Base-by-base conservation (phyloP, 2,888 invertebrate species). In the Lasius fuliginosus region DNA sequence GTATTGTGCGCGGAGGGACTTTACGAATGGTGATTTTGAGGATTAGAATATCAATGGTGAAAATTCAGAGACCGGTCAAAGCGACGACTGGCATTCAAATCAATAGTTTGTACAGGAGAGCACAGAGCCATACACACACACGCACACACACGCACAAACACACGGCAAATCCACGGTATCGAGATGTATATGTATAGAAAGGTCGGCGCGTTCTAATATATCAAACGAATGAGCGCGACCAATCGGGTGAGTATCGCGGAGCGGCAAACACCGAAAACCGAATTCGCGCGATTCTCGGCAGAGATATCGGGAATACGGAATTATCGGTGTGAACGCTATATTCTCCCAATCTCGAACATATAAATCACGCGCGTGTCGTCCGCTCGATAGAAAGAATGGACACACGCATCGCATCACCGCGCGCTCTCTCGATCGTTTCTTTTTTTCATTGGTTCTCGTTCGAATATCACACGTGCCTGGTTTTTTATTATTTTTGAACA, bases 231-330 rank as follows among this genome's bases (percentile, higher is more conserved):
- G 56, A 58, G 18, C 12, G 42, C 33, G 69, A 53, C 15, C 42
- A 56, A 68, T 68, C 40, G 56, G 56, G 15, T 15, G 67, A 53
- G 67, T 42, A 68, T 40, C 46, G 53, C n/a, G n/a, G 46, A 79
- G 46, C 60, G 71, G 75, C 77, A 84, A 82, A 82, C 64, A 73
- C 71, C 83, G 82, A 86, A 83, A 84, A 67, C 77, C 82, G 74
- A 87, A 84, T 75, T 86, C 69, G 77, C 76, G 56, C 73, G 77
- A 62, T 60, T 56, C 53, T 53, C 53, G 65, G 56, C 73, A 49
- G 86, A 86, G 83, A 86, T 83, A 86, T 73, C 68, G 49, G 40
- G 11, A 56, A 49, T 49, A 15, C 27, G 79, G 73, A 73, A 81
- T 81, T 81, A 81, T 81, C 79, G 60, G 79, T 15, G 73, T 15